phyloP scores from a whole-genome alignment of 2,113 vertebrate genomes.

The Nannobrachium achirus region DNA sequence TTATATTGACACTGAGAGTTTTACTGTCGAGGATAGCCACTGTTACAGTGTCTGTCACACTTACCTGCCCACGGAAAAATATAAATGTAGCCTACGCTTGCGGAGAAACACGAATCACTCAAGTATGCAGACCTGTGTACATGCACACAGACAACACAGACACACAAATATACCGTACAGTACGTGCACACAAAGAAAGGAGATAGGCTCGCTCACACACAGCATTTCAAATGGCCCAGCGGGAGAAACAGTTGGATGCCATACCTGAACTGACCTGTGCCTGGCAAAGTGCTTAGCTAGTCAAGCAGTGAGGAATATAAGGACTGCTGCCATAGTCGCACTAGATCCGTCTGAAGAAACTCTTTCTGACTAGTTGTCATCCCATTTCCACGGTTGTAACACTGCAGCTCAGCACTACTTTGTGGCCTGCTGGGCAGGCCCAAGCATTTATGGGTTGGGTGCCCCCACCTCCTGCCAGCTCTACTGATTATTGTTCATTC shows the following conservation, averaged over 20 bases:
- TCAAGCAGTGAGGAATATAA: constrained; percentile 40
- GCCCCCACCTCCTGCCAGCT: too few relatives aligned
- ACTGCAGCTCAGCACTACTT: constrained; percentile 19
- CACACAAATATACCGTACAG: constrained; percentile 27
- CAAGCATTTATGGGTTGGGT: too few relatives aligned
- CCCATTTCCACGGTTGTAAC: constrained; percentile 22
- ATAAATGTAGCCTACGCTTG: constrained; percentile 26
- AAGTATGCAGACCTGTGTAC: neutral
- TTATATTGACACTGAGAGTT: too few relatives aligned
- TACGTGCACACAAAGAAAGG: neutral
- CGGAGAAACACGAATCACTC: constrained; percentile 26
- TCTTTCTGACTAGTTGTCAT: constrained; percentile 13
- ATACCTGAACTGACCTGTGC: constrained; percentile 49
- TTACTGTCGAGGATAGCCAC: constrained; percentile 40
- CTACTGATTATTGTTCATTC: too few relatives aligned
- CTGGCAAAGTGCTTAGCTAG: constrained; percentile 42
- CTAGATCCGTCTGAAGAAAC: constrained; percentile 3
- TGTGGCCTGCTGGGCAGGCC: neutral
- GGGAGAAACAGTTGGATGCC: constrained; percentile 34
- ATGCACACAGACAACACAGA: constrained; percentile 15
- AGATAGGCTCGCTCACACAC: neutral
- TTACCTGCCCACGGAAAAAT: constrained; percentile 48
- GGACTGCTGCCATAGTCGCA: constrained; percentile 26
- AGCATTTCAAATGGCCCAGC: constrained; percentile 40
- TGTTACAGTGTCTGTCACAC: constrained; percentile 45